Base-by-base conservation (phyloP, 2,113 vertebrate species). In the Anguilla rostrata region DNA sequence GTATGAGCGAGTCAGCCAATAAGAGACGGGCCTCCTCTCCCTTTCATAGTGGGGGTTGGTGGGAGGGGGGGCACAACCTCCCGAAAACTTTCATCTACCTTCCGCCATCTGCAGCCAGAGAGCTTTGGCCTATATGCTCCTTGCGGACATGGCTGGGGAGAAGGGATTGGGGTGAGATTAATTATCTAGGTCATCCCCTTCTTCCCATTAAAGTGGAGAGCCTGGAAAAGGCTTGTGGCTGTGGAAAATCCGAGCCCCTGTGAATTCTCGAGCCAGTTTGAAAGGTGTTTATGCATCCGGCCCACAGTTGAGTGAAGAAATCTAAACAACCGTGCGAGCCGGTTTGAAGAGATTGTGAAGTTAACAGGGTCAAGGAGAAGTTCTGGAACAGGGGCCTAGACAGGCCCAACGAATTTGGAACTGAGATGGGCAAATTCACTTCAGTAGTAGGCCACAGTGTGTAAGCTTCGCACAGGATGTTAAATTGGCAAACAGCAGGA, bases 121-220 rank as follows among this genome's bases (percentile, higher is more conserved):
- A 86, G 60, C 75, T 83, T 56, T 89, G 87, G 83, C 90, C 84
- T 84, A 84, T 89, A 78, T 87, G 83, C 86, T 85, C 88, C 85
- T 87, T 53, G 84, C 81, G 84, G 87, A 88, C 39, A 86, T 83
- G 82, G 86, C 83, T 66, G 75, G 83, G 81, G 84, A 88, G 63
- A 71, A 22, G 80, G 34, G 11, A 84, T 87, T 84, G 43, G 83
- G 34, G 41, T 75, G 84, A 86, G 81, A 87, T 88, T 87, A 90
- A 84, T 84, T 91, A 92, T 92, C 85, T 93, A 90, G 92, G 92
- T 89, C 91, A 92, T 87, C 88, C 89, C 84, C 89, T 83, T 88
- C 79, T 39, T 92, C 92, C 91, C 12, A 89, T 86, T 78, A 88
- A 89, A 90, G 81, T 83, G 85, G 83, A 88, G 75, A 88, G 87